Percentiles rank a stretch among this genome's conserved stretches.
Evolutionary conservation across 2,888 invertebrate genomes (phyloP).

Genomic region (Drosophila subquinaria): DNA sequence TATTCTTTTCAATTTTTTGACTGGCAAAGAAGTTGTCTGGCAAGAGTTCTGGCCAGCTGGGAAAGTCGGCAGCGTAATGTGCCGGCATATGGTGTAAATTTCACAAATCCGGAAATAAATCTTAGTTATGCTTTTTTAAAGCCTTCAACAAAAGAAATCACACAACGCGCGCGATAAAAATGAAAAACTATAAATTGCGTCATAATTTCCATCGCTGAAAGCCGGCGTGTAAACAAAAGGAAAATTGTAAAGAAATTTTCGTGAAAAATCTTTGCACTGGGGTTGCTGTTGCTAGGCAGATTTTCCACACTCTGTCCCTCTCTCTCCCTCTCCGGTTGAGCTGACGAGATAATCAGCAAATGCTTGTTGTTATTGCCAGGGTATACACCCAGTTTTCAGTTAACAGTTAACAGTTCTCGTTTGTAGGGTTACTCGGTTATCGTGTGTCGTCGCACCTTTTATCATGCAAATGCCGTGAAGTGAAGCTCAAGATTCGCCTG

Average conservation of each 20-base stretch:
- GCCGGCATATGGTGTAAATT: conserved; percentile 69
- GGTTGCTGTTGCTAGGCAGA: conserved; percentile 22
- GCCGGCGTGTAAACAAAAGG: conserved; percentile 47
- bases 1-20: conserved; percentile 9
- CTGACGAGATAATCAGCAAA: conserved; percentile 62
- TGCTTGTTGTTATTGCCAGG: conserved; percentile 48
- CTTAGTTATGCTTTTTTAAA: conserved; percentile 75
- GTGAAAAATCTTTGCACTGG: conserved; percentile 57
- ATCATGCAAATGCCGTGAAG: conserved; percentile 44
- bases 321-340: not conserved
- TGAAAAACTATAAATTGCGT: conserved; percentile 79
- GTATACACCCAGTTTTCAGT: conserved; percentile 32
- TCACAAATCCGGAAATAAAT: conserved; percentile 78
- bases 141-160: conserved; percentile 57
- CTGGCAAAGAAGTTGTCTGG: conserved; percentile 15
- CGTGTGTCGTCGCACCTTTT: conserved; percentile 32
- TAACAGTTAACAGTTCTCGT: not conserved
- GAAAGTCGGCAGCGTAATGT: conserved; percentile 35
- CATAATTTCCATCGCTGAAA: conserved; percentile 69
- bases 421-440: conserved; percentile 4
- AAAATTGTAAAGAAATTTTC: conserved; percentile 29
- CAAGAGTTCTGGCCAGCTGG: conserved; percentile 44
- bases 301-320: not conserved
- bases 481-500: conserved; percentile 30
- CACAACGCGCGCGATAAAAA: conserved; percentile 41